Conservation (phyloP, 1,140 invertebrate species). For the Procambarus virginalis region DNA sequence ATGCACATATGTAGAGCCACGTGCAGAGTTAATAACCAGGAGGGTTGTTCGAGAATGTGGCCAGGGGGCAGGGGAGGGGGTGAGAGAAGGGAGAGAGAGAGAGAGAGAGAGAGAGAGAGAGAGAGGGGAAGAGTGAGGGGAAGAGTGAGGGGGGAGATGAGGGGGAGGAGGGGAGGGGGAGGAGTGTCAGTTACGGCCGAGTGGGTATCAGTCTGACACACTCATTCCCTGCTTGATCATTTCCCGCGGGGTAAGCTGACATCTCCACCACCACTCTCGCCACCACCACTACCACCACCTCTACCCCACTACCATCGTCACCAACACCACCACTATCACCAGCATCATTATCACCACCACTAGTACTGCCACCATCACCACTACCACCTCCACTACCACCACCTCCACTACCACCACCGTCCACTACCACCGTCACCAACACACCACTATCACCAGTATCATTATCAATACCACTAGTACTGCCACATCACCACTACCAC, state of each 20-base stretch:
- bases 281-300: not conserved
- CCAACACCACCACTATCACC: not conserved
- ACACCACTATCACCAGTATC: not conserved
- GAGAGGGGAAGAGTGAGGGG: not conserved
- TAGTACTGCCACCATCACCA: not conserved
- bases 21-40: no score
- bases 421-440: no score
- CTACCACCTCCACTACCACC: not conserved
- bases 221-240: constrained; percentile 13
- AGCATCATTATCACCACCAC: not conserved
- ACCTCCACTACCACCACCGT: not conserved
- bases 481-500: no score
- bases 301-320: not conserved
- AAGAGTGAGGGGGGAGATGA: not conserved
- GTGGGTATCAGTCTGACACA: constrained; percentile 3
- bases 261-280: not conserved
- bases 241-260: not conserved
- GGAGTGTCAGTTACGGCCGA: not conserved
- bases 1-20: no score
- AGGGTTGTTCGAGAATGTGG: not conserved
- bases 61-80: not conserved
- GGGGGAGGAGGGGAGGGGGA: no score
- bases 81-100: not conserved
- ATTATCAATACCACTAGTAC: not conserved
- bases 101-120: not conserved